Evolutionary conservation across 2,797 vertebrate genomes (phyloP).

Genomic region (Helostoma temminkii): DNA sequence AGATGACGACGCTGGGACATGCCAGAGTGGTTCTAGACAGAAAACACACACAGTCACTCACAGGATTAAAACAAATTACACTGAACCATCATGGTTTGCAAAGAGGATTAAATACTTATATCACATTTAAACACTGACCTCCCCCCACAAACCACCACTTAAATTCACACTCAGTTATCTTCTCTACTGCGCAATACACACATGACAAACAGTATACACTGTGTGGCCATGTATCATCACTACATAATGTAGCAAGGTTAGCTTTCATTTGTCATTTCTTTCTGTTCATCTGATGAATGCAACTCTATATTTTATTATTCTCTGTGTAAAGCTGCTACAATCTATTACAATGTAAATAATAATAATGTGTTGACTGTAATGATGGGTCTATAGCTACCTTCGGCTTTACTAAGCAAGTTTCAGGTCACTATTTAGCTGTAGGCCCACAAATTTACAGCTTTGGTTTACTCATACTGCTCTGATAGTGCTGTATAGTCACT

Average conservation of each 20-base stretch:
- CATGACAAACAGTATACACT: not conserved
- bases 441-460: too few relatives aligned
- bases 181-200: conserved; percentile 20
- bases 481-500: not conserved
- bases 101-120: conserved; percentile 80
- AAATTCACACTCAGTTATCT: conserved; percentile 35
- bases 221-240: not conserved
- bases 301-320: not conserved
- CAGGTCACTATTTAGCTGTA: too few relatives aligned
- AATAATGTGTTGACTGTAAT: too few relatives aligned
- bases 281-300: not conserved
- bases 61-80: conserved; percentile 73
- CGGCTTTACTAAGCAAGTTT: too few relatives aligned
- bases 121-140: conserved; percentile 69
- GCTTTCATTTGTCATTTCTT: too few relatives aligned
- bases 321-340: not conserved
- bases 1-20: conserved; percentile 84
- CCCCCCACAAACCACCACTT: conserved; percentile 31
- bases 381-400: not conserved
- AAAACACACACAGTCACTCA: conserved; percentile 59
- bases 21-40: conserved; percentile 91
- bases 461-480: too few relatives aligned
- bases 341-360: not conserved
- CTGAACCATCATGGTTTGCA: conserved; percentile 52
- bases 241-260: not conserved